A percentile compares a stretch with the other conserved stretches of the same genome.
phyloP scores from a whole-genome alignment of 2,888 invertebrate species.

The Balanococcus diminutus region DNA sequence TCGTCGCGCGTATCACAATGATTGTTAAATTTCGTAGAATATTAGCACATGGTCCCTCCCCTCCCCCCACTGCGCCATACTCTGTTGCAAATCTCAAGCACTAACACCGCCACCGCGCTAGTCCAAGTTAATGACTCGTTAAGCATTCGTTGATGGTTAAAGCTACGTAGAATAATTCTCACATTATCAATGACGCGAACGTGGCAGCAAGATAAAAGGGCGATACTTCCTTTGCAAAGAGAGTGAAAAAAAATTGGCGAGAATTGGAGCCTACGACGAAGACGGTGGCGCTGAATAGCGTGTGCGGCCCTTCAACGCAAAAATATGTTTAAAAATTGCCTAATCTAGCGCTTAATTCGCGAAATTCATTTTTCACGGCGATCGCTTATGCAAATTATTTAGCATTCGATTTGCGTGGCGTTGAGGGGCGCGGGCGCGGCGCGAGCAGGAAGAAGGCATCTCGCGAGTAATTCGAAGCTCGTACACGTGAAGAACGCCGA shows the following conservation, averaged over 20 bases:
- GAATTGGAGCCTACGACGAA: not conserved
- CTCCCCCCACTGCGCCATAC: not conserved
- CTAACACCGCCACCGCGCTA: not conserved
- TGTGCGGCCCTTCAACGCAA: not conserved
- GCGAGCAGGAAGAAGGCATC: not conserved
- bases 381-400: slow-evolving; percentile 28
- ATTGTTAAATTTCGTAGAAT: slow-evolving; percentile 40
- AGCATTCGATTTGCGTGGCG: not conserved
- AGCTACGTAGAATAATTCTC: slow-evolving; percentile 31
- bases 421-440: not conserved
- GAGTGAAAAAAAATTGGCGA: not conserved
- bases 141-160: not conserved
- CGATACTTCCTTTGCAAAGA: not conserved
- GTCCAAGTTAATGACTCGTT: slow-evolving; percentile 34
- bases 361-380: slow-evolving; percentile 31
- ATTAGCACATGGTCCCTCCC: not conserved
- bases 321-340: slow-evolving; percentile 41
- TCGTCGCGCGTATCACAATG: slow-evolving; percentile 5
- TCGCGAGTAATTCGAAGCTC: not conserved
- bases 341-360: slow-evolving; percentile 35
- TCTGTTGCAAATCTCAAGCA: not conserved
- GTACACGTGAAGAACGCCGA: not conserved
- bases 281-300: too few species aligned
- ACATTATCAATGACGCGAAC: not conserved
- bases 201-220: not conserved